Percentiles rank a stretch among this genome's conserved stretches.
Evolutionary conservation across 1,140 invertebrate species (phyloP).

Genomic region (Scaptomyza hsui): DNA sequence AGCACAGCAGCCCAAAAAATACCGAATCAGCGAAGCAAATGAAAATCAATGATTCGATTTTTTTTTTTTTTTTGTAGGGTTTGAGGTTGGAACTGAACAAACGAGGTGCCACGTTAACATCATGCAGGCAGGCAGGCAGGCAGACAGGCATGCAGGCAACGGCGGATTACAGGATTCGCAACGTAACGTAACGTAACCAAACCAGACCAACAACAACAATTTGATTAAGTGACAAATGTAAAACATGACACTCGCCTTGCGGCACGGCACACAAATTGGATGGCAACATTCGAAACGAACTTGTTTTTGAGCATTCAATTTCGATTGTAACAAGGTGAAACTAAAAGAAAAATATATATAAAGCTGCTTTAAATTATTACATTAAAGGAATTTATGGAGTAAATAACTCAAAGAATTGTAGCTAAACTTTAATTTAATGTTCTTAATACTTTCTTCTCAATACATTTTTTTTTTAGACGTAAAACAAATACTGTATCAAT

Average conservation of each 20-base stretch:
- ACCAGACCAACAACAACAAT: slow-evolving; percentile 21
- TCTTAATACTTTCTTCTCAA: too few relatives aligned
- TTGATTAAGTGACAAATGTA: slow-evolving; percentile 55
- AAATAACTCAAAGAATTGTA: too few relatives aligned
- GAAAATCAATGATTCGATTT: slow-evolving; percentile 77
- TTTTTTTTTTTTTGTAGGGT: slow-evolving; percentile 51
- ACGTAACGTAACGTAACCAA: slow-evolving; percentile 5
- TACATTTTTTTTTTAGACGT: too few relatives aligned
- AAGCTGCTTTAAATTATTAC: too few relatives aligned
- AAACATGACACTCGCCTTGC: slow-evolving; percentile 44
- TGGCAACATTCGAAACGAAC: neutral
- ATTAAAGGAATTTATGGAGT: too few relatives aligned
- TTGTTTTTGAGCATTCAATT: neutral
- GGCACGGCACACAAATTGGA: slow-evolving; percentile 1
- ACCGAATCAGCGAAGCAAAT: slow-evolving; percentile 51
- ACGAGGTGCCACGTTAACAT: slow-evolving; percentile 16
- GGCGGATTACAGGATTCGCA: slow-evolving; percentile 7
- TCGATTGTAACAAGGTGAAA: neutral
- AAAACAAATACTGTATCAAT: too few relatives aligned
- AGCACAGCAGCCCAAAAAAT: slow-evolving; percentile 50
- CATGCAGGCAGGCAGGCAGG: neutral
- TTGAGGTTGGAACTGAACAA: neutral
- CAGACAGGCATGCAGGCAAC: neutral
- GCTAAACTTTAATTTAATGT: too few relatives aligned
- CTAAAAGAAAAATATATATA: neutral